phyloP scores from a whole-genome alignment of 2,888 invertebrate genomes.

The Sclerodermus sp. region DNA sequence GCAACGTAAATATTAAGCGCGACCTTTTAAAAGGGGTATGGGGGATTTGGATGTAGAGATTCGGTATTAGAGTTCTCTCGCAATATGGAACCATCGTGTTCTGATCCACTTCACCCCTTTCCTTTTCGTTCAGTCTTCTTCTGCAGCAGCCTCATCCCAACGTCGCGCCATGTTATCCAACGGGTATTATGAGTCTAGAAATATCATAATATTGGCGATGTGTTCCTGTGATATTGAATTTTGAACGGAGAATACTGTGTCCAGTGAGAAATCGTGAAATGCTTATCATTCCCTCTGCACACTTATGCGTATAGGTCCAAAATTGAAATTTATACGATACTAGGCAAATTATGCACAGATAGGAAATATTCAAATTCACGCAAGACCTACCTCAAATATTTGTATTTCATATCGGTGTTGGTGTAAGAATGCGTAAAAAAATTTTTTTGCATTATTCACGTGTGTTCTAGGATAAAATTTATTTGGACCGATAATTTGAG shows the following conservation, averaged over 20 bases:
- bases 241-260: slow-evolving; percentile 21
- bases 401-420: too few relatives aligned
- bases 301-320: too few relatives aligned
- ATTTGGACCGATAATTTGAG: too few relatives aligned
- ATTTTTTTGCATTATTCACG: too few relatives aligned
- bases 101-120: slow-evolving; percentile 7
- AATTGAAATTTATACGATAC: too few relatives aligned
- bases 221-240: slow-evolving; percentile 48
- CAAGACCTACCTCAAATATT: too few relatives aligned
- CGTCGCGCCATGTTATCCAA: slow-evolving; percentile 20
- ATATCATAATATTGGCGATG: slow-evolving; percentile 42
- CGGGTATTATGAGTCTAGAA: slow-evolving; percentile 42
- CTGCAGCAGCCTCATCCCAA: background rate
- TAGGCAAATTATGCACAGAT: too few relatives aligned
- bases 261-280: background rate
- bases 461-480: too few relatives aligned
- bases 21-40: slow-evolving; percentile 27
- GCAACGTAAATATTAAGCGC: slow-evolving; percentile 38
- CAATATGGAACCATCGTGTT: slow-evolving; percentile 32
- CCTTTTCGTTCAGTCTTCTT: slow-evolving; percentile 2
- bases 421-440: too few relatives aligned
- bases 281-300: too few relatives aligned
- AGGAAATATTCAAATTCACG: too few relatives aligned
- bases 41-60: slow-evolving; percentile 17
- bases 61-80: slow-evolving; percentile 33